phyloP scores from a whole-genome alignment of 2,113 vertebrate genomes.

The Hemicordylus capensis region DNA sequence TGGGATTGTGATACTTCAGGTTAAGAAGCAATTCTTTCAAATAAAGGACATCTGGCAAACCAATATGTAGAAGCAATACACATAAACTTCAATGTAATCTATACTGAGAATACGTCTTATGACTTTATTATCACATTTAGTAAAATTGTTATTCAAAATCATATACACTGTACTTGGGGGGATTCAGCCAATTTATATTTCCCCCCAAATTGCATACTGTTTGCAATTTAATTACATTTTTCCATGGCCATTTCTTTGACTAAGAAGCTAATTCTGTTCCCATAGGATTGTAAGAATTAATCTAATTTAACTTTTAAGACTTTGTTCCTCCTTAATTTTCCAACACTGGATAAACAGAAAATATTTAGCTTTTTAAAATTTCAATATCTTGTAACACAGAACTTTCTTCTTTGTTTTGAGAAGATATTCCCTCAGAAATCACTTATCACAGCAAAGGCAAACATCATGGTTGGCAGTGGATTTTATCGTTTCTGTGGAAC shows the following conservation, averaged over 20 bases:
- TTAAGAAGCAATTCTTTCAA: not conserved
- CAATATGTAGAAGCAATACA: not conserved
- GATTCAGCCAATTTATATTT: constrained; percentile 10
- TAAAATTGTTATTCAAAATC: constrained; percentile 28
- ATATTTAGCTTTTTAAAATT: constrained; percentile 16
- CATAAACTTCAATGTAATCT: not conserved
- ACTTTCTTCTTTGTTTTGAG: not conserved
- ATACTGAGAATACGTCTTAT: not conserved
- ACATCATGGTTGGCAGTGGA: not conserved
- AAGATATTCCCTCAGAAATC: constrained; percentile 17
- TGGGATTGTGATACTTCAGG: not conserved
- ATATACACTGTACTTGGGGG: not conserved
- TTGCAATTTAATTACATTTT: constrained; percentile 32
- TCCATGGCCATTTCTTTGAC: constrained; percentile 21
- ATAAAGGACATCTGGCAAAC: not conserved
- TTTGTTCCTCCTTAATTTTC: constrained; percentile 5
- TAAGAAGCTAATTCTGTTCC: constrained; percentile 37
- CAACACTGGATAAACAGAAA: constrained; percentile 11
- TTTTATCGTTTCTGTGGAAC: not conserved
- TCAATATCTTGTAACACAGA: not conserved
- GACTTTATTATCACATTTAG: constrained; percentile 24
- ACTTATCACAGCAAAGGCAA: not conserved
- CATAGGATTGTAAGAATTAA: constrained; percentile 5
- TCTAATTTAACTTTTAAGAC: constrained; percentile 20
- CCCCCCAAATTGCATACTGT: not conserved